Evolutionary conservation across 2,797 vertebrate genomes (phyloP).

Genomic region (Pipistrellus pygmaeus): DNA sequence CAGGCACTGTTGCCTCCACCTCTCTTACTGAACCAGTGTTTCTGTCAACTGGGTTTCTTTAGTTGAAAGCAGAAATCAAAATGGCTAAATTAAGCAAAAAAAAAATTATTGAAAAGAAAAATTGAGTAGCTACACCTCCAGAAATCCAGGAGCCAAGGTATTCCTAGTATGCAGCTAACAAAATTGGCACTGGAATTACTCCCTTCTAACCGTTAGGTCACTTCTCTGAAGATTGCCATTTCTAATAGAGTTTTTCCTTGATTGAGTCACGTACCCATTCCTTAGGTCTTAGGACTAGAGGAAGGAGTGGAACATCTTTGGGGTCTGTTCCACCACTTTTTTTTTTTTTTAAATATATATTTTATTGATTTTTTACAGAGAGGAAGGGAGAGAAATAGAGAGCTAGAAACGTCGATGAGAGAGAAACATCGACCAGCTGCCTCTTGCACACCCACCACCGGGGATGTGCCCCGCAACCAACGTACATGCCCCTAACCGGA

Average conservation of each 20-base stretch:
- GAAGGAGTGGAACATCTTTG: not conserved
- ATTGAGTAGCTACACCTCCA: not conserved
- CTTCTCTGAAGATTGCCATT: not conserved
- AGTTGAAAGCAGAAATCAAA: constrained; percentile 8
- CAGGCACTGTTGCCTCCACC: not conserved
- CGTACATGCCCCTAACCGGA: too few species aligned
- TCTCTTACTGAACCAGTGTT: constrained; percentile 8
- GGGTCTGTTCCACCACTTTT: not conserved
- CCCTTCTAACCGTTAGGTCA: not conserved
- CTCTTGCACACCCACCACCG: too few species aligned
- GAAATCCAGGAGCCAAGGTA: not conserved
- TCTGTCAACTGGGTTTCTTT: constrained; percentile 4
- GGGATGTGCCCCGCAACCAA: too few species aligned
- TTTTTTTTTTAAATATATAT: too few species aligned
- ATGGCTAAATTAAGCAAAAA: constrained; percentile 23
- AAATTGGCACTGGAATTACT: not conserved
- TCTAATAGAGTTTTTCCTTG: not conserved
- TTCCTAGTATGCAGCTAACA: not conserved
- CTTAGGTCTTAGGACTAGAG: not conserved
- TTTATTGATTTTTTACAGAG: too few species aligned
- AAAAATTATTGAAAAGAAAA: constrained; percentile 47
- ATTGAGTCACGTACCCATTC: not conserved
- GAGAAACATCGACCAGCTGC: too few species aligned
- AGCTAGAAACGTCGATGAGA: too few species aligned
- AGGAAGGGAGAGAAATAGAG: too few species aligned